A percentile compares a stretch with the other conserved stretches of the same genome.
phyloP scores from a whole-genome alignment of 2,888 invertebrate species.

The Trachelus troglodyta region DNA sequence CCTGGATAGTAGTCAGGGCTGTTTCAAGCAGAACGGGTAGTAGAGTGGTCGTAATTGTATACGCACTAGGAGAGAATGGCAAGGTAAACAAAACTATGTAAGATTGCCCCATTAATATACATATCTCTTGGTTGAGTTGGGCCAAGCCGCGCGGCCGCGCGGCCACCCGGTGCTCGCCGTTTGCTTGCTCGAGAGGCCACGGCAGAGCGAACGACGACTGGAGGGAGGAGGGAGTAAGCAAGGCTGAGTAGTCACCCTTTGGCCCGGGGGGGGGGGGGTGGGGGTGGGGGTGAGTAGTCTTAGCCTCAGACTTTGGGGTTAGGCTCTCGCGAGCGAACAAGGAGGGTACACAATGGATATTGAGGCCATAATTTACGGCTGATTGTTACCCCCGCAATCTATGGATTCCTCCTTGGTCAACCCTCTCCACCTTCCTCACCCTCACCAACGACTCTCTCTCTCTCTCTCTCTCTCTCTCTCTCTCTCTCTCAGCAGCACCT shows the following conservation, averaged over 20 bases:
- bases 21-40: too few species aligned
- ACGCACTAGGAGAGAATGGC: slow-evolving; percentile 63
- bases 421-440: slow-evolving; percentile 4
- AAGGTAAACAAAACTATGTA: slow-evolving; percentile 68
- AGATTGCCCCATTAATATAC: slow-evolving; percentile 68
- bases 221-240: slow-evolving; percentile 12
- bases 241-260: too few species aligned
- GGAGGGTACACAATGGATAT: slow-evolving; percentile 66
- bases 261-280: slow-evolving; percentile 48
- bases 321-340: slow-evolving; percentile 53
- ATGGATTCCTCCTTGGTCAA: slow-evolving; percentile 57
- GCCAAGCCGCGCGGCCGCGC: slow-evolving; percentile 30
- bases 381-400: slow-evolving; percentile 66
- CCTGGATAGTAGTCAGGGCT: too few species aligned
- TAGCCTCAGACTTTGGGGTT: slow-evolving; percentile 63
- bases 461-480: slow-evolving; percentile 1
- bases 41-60: slow-evolving; percentile 63
- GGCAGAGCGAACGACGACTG: slow-evolving; percentile 31
- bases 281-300: slow-evolving; percentile 61
- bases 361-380: slow-evolving; percentile 67
- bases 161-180: too few species aligned
- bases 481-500: slow-evolving; percentile 20
- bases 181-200: too few species aligned
- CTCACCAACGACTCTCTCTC: background rate
- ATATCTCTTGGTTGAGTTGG: slow-evolving; percentile 65